Conservation (phyloP, 2,888 invertebrate genomes). For the Trichogramma dendrolimi region DNA sequence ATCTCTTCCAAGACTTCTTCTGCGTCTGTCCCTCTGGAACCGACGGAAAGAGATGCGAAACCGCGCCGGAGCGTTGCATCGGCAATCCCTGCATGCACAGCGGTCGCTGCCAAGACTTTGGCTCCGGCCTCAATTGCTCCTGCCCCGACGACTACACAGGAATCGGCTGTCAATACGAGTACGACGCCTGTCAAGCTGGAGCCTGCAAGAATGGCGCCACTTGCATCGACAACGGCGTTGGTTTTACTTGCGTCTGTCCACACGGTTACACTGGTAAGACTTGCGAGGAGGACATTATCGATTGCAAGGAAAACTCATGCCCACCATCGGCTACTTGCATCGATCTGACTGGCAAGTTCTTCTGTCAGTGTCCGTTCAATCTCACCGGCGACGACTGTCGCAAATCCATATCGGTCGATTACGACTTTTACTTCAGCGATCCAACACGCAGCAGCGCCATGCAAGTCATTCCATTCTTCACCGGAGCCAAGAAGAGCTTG, state of each 20-base stretch:
- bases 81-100: constrained; percentile 92
- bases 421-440: constrained; percentile 93
- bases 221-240: constrained; percentile 80
- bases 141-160: constrained; percentile 83
- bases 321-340: constrained; percentile 90
- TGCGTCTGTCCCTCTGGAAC: constrained; percentile 92
- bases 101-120: constrained; percentile 92
- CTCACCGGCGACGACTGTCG: constrained; percentile 94
- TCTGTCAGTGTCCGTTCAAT: constrained; percentile 96
- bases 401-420: constrained; percentile 97
- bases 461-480: constrained; percentile 86
- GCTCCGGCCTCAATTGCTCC: constrained; percentile 90
- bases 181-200: constrained; percentile 84
- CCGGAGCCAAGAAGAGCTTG: constrained; percentile 70
- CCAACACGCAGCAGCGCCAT: constrained; percentile 85
- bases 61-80: constrained; percentile 90
- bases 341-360: constrained; percentile 84
- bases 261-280: constrained; percentile 73
- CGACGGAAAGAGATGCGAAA: constrained; percentile 94
- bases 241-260: constrained; percentile 82
- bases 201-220: constrained; percentile 92
- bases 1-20: constrained; percentile 87
- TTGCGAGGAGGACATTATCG: constrained; percentile 85
- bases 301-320: constrained; percentile 90
- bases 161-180: constrained; percentile 89